A percentile compares a stretch with the other conserved stretches of the same genome.
Evolutionary conservation across 2,797 vertebrate species (phyloP).

Genomic region (Lepus oiostolus): DNA sequence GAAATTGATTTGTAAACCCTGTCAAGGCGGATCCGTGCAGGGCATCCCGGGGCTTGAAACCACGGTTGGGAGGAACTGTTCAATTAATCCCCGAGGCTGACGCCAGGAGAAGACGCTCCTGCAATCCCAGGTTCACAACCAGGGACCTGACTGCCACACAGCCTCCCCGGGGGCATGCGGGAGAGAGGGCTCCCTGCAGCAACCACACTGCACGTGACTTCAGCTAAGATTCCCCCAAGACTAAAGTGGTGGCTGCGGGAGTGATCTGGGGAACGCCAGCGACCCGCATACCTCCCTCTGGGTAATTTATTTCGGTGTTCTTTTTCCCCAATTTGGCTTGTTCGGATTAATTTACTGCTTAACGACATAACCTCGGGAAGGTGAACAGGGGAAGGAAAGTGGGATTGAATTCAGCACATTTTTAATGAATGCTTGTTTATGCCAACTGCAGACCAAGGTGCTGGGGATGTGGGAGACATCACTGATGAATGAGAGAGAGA

Average conservation of each 20-base stretch:
- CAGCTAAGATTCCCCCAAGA: neutral
- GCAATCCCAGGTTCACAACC: neutral
- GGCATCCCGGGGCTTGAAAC: slow-evolving; percentile 74
- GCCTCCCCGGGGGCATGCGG: neutral
- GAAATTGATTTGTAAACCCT: slow-evolving; percentile 82
- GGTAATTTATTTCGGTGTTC: slow-evolving; percentile 65
- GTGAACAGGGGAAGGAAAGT: slow-evolving; percentile 54
- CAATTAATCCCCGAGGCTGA: slow-evolving; percentile 67
- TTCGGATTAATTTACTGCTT: slow-evolving; percentile 74
- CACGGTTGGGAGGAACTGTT: slow-evolving; percentile 79
- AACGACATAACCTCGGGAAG: slow-evolving; percentile 46
- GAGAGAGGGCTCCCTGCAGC: too few species aligned
- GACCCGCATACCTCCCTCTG: neutral
- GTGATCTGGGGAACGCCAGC: slow-evolving; percentile 6
- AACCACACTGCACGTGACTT: neutral
- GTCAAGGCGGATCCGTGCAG: slow-evolving; percentile 80
- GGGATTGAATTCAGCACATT: slow-evolving; percentile 30
- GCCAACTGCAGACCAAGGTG: neutral
- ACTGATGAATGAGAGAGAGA: neutral
- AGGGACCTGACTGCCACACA: rapidly evolving
- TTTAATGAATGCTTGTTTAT: slow-evolving; percentile 29
- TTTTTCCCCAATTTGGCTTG: slow-evolving; percentile 2
- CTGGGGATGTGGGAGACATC: neutral
- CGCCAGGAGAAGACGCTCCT: neutral
- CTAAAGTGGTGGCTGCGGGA: slow-evolving; percentile 20